A percentile compares a stretch with the other conserved stretches of the same genome.
Evolutionary conservation across 2,113 vertebrate genomes (phyloP).

Genomic region (Oreochromis spilurus): DNA sequence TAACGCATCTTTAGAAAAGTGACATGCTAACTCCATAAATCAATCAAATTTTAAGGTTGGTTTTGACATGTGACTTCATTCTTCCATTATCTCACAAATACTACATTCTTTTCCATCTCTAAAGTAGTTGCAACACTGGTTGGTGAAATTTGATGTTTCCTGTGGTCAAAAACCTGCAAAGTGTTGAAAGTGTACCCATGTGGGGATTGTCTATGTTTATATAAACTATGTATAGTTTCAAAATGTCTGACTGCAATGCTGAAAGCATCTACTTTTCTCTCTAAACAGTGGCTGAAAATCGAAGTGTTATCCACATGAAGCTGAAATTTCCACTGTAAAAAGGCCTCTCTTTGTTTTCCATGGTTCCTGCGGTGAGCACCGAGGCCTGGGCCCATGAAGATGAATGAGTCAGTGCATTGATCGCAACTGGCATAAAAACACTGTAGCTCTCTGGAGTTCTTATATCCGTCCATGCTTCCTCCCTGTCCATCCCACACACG

Average conservation of each 20-base stretch:
- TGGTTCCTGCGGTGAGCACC: slow-evolving; percentile 43
- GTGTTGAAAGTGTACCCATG: slow-evolving; percentile 8
- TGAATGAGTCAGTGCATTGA: slow-evolving; percentile 46
- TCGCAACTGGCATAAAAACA: slow-evolving; percentile 19
- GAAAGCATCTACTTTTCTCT: slow-evolving; percentile 2
- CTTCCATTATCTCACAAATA: background rate
- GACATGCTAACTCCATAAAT: background rate
- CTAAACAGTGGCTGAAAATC: slow-evolving; percentile 40
- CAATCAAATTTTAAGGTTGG: background rate
- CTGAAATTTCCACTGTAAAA: slow-evolving; percentile 44
- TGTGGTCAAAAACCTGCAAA: slow-evolving; percentile 23
- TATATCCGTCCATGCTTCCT: slow-evolving; percentile 26
- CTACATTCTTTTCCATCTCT: background rate
- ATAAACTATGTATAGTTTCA: slow-evolving; percentile 20
- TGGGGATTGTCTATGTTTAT: slow-evolving; percentile 12
- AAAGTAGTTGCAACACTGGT: background rate
- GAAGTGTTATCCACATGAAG: slow-evolving; percentile 43
- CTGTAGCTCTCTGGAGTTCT: background rate
- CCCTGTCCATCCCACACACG: slow-evolving; percentile 38
- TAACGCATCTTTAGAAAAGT: background rate
- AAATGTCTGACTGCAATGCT: slow-evolving; percentile 9
- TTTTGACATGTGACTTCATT: background rate
- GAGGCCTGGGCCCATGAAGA: slow-evolving; percentile 21
- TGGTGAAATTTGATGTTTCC: slow-evolving; percentile 23
- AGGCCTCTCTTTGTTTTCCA: slow-evolving; percentile 54